Conservation (phyloP, 2,888 invertebrate genomes). For the Lasiommata megera region DNA sequence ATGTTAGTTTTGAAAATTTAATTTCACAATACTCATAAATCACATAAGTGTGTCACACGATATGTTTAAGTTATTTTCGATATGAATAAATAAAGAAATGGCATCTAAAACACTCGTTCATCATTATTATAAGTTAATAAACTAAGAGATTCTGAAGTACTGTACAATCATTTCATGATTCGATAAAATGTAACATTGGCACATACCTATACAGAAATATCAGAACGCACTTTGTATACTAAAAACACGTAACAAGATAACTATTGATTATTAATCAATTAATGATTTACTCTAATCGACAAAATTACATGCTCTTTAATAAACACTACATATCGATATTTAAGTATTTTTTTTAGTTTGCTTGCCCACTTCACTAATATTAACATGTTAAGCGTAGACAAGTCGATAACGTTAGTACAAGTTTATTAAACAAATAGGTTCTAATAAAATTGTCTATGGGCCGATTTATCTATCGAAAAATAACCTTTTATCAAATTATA, state of each 20-base stretch:
- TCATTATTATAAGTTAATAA: too few relatives aligned
- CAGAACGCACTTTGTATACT: background rate
- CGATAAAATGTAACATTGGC: too few relatives aligned
- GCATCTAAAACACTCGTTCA: too few relatives aligned
- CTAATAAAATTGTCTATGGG: background rate
- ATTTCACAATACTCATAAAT: too few relatives aligned
- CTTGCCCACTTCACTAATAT: background rate
- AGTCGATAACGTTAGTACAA: background rate
- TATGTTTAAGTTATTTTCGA: too few relatives aligned
- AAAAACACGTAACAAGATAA: background rate
- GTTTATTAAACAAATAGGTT: background rate
- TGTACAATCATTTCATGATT: too few relatives aligned
- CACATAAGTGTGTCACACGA: too few relatives aligned
- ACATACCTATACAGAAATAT: background rate
- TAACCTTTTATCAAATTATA: too few relatives aligned
- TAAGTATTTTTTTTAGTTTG: background rate
- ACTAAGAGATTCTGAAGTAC: too few relatives aligned
- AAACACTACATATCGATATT: slow-evolving; percentile 4
- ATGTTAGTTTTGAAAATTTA: too few relatives aligned
- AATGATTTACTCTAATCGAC: slow-evolving; percentile 2
- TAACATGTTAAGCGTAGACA: background rate
- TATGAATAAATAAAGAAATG: too few relatives aligned
- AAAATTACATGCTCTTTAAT: background rate
- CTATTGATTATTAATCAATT: background rate
- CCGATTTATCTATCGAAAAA: too few relatives aligned